Percentiles rank a stretch among this genome's conserved stretches.
Evolutionary conservation across 2,888 invertebrate species (phyloP).

Genomic region (Cephus pulcher): DNA sequence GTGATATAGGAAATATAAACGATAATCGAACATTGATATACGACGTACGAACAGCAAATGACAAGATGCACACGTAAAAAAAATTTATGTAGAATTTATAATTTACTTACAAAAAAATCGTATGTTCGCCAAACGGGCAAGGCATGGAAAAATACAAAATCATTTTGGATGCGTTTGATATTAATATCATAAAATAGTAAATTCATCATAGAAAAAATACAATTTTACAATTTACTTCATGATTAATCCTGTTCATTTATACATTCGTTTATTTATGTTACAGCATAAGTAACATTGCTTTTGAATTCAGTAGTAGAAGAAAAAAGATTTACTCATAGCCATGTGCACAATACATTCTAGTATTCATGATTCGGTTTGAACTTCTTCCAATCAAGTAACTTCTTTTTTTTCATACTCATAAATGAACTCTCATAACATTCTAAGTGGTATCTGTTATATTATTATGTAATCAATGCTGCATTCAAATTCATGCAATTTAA

Average conservation of each 20-base stretch:
- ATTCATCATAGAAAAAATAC: background rate
- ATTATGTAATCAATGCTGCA: background rate
- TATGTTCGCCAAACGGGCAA: slow-evolving; percentile 4
- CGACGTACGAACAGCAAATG: background rate
- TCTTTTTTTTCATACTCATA: background rate
- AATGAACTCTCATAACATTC: background rate
- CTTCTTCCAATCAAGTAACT: background rate
- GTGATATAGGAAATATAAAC: background rate
- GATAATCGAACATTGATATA: background rate
- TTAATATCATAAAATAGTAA: background rate
- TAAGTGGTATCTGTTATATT: background rate
- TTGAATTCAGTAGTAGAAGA: background rate
- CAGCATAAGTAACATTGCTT: background rate
- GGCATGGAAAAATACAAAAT: background rate
- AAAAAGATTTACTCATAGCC: background rate
- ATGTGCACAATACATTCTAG: background rate
- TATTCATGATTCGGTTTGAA: background rate
- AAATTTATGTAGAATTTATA: background rate
- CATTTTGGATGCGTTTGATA: background rate
- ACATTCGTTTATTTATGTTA: background rate
- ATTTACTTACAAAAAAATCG: slow-evolving; percentile 10
- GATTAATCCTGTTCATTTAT: background rate
- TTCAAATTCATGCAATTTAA: background rate
- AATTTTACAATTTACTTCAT: background rate
- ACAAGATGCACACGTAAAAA: background rate